phyloP scores from a whole-genome alignment of 2,797 vertebrate genomes.

The Limosa lapponica region DNA sequence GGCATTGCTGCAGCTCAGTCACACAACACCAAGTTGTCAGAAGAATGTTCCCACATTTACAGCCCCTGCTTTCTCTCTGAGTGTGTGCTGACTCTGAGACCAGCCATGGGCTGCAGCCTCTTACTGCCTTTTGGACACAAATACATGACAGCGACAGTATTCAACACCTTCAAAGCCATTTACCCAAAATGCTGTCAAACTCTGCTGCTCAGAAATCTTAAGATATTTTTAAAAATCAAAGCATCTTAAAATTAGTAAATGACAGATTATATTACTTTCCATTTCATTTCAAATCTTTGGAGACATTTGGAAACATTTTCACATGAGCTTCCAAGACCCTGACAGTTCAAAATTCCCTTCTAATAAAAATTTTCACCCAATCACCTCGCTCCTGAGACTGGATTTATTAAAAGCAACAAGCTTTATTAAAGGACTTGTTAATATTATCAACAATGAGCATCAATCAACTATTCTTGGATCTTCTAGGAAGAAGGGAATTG shows the following conservation, averaged over 20 bases:
- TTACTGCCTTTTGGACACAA: neutral
- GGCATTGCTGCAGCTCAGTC: neutral
- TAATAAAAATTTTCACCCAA: neutral
- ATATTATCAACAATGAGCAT: fast-evolving
- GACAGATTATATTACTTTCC: neutral
- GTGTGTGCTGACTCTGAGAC: neutral
- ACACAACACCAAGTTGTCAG: neutral
- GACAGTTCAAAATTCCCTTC: neutral
- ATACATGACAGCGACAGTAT: neutral
- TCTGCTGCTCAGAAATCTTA: neutral
- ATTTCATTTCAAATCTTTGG: neutral
- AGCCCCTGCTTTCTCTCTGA: neutral
- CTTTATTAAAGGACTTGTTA: neutral
- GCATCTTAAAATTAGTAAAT: neutral
- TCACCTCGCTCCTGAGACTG: neutral
- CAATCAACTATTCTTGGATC: neutral
- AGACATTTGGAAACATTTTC: neutral
- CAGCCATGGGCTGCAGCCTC: neutral
- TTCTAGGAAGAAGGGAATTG: neutral
- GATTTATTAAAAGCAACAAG: neutral
- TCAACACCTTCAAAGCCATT: neutral
- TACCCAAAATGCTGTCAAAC: neutral
- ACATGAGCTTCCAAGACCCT: neutral
- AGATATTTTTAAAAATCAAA: neutral
- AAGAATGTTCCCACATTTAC: neutral